A percentile compares a stretch with the other conserved stretches of the same genome.
Conservation (phyloP, 2,888 invertebrate genomes). For the Ectemnius lituratus region DNA sequence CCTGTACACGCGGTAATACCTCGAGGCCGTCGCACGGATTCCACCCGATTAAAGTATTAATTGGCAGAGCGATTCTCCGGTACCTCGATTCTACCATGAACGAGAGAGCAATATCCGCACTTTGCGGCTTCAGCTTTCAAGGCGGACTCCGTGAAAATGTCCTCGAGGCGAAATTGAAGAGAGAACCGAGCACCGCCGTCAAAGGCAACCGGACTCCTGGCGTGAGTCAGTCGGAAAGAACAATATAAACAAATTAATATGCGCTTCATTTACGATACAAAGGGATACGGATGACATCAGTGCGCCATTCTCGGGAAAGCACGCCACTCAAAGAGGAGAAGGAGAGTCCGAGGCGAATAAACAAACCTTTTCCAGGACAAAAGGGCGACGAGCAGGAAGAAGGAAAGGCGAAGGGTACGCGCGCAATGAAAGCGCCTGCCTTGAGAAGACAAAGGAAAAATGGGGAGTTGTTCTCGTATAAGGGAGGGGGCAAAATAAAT, state of each 20-base stretch:
- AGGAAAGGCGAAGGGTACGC: background rate
- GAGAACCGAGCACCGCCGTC: too few species aligned
- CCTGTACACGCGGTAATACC: conserved; percentile 5
- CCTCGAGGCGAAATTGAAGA: too few species aligned
- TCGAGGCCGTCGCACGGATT: conserved; percentile 32
- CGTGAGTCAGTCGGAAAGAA: background rate
- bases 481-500: background rate
- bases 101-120: too few species aligned
- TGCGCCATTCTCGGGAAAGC: background rate
- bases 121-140: too few species aligned
- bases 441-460: background rate
- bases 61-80: conserved; percentile 19
- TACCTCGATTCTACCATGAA: too few species aligned
- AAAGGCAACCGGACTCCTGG: background rate
- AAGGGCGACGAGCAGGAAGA: background rate
- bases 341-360: conserved; percentile 29
- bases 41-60: conserved; percentile 44
- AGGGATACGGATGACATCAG: conserved; percentile 8
- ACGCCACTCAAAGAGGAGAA: conserved; percentile 9
- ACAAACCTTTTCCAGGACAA: conserved; percentile 15
- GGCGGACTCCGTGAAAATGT: too few species aligned
- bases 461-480: background rate
- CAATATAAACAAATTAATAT: conserved; percentile 14
- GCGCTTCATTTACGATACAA: background rate
- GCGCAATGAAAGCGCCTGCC: background rate